Evolutionary conservation across 2,113 vertebrate genomes (phyloP).

Genomic region (Tetraodon nigroviridis): DNA sequence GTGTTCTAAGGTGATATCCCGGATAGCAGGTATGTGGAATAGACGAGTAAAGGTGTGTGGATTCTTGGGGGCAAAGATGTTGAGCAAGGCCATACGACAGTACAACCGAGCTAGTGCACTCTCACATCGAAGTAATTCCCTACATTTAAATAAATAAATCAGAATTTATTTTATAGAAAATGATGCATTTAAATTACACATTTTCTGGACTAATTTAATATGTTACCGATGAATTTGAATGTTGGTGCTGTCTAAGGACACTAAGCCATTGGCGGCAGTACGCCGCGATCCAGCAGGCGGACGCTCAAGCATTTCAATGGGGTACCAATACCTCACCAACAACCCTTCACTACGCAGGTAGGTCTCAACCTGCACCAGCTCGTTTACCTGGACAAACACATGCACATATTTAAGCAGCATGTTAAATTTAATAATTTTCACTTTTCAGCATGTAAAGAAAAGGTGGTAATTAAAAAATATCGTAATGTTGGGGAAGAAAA

Average conservation of each 20-base stretch:
- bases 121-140: conserved; percentile 92
- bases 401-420: not conserved
- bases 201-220: not conserved
- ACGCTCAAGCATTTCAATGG: conserved; percentile 94
- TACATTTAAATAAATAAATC: conserved; percentile 48
- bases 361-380: conserved; percentile 94
- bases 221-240: conserved; percentile 95
- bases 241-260: conserved; percentile 93
- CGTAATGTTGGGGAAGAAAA: too few species aligned
- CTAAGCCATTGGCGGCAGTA: conserved; percentile 90
- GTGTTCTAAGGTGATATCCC: conserved; percentile 96
- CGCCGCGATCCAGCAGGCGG: conserved; percentile 91
- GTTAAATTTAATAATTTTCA: not conserved
- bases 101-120: conserved; percentile 88
- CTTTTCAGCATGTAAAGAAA: not conserved
- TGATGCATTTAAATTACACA: not conserved
- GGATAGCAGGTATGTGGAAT: conserved; percentile 93
- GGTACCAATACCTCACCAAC: conserved; percentile 96
- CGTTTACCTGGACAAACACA: conserved; percentile 80
- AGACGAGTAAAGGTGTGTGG: conserved; percentile 94
- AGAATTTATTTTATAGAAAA: not conserved
- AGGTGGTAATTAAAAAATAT: not conserved
- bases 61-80: conserved; percentile 93
- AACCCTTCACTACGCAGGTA: conserved; percentile 95
- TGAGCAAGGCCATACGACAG: conserved; percentile 94